Percentiles rank a stretch among this genome's conserved stretches.
These are phyloP conservation scores for Cyprinodon tularosa DNA, from an alignment of 2,113 vertebrate genomes.

Conservation along the genomic window DNA sequence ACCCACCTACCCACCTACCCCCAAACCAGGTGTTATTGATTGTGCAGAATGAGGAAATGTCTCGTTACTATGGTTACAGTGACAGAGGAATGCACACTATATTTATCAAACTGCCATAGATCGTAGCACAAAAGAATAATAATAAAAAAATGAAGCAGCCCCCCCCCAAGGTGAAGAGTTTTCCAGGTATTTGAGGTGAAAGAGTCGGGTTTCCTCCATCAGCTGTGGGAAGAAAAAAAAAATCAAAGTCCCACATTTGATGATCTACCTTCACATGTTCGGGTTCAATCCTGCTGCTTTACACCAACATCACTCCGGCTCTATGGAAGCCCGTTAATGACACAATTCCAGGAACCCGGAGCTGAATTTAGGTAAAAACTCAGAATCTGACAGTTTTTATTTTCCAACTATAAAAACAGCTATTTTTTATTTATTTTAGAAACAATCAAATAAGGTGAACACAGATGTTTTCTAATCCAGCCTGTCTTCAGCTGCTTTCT, in stretches of 20 bases:
- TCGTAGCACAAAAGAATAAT: slow-evolving; percentile 52
- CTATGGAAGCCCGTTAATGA: slow-evolving; percentile 32
- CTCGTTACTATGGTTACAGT: slow-evolving; percentile 94
- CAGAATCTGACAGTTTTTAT: background rate
- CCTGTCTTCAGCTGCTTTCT: background rate
- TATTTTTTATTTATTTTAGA: background rate
- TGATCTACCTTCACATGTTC: background rate
- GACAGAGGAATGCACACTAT: slow-evolving; percentile 94
- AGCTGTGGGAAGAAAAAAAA: slow-evolving; percentile 15
- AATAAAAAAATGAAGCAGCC: background rate
- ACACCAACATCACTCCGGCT: background rate
- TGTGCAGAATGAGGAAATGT: slow-evolving; percentile 93
- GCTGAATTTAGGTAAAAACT: background rate
- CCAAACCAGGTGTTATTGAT: slow-evolving; percentile 84
- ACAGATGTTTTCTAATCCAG: too few species aligned
- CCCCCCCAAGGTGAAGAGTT: slow-evolving; percentile 6
- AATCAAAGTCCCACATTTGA: background rate
- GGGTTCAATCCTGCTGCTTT: slow-evolving; percentile 2
- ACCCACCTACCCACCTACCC: slow-evolving; percentile 3
- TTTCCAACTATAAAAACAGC: background rate
- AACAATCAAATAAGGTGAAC: too few species aligned
- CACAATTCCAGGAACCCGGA: slow-evolving; percentile 8
- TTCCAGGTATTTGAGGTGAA: background rate
- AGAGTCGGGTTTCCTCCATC: slow-evolving; percentile 3
- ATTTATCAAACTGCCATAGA: slow-evolving; percentile 89